Percentiles rank a stretch among this genome's conserved stretches.
phyloP scores from a whole-genome alignment of 2,797 vertebrate genomes.

The Gallinago solitaria region DNA sequence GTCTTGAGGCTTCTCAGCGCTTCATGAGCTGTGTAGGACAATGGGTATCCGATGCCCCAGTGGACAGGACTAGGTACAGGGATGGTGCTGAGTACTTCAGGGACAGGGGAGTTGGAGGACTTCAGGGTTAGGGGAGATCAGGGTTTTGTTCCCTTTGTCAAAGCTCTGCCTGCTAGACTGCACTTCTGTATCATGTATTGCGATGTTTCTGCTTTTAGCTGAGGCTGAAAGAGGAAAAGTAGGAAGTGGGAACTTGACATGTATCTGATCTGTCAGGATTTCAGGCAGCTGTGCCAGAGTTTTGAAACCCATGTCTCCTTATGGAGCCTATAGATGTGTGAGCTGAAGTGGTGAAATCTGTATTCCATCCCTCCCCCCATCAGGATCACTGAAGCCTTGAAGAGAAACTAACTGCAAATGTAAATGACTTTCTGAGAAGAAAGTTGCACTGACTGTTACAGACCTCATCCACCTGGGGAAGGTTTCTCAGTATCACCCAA shows the following conservation, averaged over 20 bases:
- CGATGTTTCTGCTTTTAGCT: neutral
- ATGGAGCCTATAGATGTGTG: neutral
- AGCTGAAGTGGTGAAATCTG: neutral
- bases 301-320: neutral
- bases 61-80: neutral
- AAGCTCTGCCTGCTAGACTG: neutral
- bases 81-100: neutral
- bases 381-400: constrained; percentile 27
- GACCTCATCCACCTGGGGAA: constrained; percentile 24
- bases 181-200: neutral
- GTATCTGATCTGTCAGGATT: neutral
- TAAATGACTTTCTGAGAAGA: constrained; percentile 69
- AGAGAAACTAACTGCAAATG: constrained; percentile 47
- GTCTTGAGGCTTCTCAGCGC: neutral
- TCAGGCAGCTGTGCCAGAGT: neutral
- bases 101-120: neutral
- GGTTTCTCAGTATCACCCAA: constrained; percentile 40
- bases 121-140: neutral
- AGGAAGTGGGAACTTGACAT: neutral
- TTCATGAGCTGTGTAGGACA: neutral
- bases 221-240: neutral
- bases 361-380: neutral
- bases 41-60: neutral
- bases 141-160: neutral
- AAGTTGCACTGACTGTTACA: constrained; percentile 18